These are phyloP conservation scores for Tiphia femorata DNA, from an alignment of 2,888 invertebrate species.

Conservation along the genomic window DNA sequence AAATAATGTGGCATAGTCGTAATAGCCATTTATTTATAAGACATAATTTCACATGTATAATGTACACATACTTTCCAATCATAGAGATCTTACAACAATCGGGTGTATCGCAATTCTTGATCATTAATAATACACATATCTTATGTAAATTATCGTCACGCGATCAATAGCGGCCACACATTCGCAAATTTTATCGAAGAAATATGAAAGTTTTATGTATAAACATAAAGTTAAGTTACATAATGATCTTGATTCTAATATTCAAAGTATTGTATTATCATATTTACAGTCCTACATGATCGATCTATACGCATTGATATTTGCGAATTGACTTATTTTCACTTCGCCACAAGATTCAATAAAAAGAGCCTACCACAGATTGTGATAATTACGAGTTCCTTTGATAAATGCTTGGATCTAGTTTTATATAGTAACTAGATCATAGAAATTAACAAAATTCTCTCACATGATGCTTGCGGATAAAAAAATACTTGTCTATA, in stretches of 20 bases:
- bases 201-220: too few species aligned
- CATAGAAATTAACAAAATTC: too few species aligned
- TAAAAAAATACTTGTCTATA: too few species aligned
- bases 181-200: too few species aligned
- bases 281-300: too few species aligned
- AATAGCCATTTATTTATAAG: constrained; percentile 53
- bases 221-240: constrained; percentile 8
- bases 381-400: too few species aligned
- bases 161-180: too few species aligned
- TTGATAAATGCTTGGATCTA: too few species aligned
- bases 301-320: constrained; percentile 19
- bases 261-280: constrained; percentile 8
- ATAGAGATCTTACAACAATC: constrained; percentile 17
- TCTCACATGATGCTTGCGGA: too few species aligned
- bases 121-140: constrained; percentile 2
- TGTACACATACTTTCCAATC: constrained; percentile 48
- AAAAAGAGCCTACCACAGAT: constrained; percentile 10
- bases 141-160: constrained; percentile 3
- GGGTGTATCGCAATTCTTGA: neutral
- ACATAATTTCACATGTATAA: constrained; percentile 53
- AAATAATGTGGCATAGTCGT: too few species aligned
- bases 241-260: constrained; percentile 12
- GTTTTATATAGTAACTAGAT: too few species aligned
- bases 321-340: constrained; percentile 2
- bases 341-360: constrained; percentile 4